Evolutionary conservation across 2,113 vertebrate species (phyloP), one percentile per base, ranked within the genome.

Genomic region (Caranx melampygus): DNA sequence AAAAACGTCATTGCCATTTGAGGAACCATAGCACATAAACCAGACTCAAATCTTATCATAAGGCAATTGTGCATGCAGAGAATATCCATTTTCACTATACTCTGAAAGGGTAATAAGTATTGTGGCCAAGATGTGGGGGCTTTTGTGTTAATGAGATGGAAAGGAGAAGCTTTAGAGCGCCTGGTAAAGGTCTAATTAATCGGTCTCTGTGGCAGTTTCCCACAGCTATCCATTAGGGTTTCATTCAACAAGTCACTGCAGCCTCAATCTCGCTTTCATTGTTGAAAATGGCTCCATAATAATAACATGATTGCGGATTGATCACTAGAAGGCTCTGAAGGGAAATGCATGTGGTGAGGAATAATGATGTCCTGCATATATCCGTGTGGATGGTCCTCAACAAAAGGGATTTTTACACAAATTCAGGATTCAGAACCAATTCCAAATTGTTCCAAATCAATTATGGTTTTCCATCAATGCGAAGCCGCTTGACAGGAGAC

Each of bases 181-280:
- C 95, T 92, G 93, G 94, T 95, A 95, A 95, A 95, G 96, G 91
- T 93, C 96, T 97, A 96, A 97, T 98, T 97, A 97, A 97, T 97
- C 96, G 96, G 91, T 87, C 90, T 66, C 33, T 87, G 81, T 97
- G 95, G 95, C 96, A 95, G 95, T 88, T 96, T 96, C 94, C 93
- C 91, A 87, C 88, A 89, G 91, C 85, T 91, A 92, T 93, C 93
- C 93, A 94, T 95, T 94, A 93, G 76, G 85, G 87, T 91, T 93
- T 91, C 80, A 93, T 93, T 94, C 92, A 89, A 82, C 87, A 89
- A 89, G 89, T 92, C 92, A 82, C 64, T n/a, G 75, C 90, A 92
- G 93, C 94, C 95, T 92, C 92, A 93, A 92, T 95, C 93, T 94
- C 91, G 91, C 94, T 94, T 87, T 88, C 87, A 91, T 92, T 96